phyloP scores from a whole-genome alignment of 2,797 vertebrate species.

The Sebastes steindachneri region DNA sequence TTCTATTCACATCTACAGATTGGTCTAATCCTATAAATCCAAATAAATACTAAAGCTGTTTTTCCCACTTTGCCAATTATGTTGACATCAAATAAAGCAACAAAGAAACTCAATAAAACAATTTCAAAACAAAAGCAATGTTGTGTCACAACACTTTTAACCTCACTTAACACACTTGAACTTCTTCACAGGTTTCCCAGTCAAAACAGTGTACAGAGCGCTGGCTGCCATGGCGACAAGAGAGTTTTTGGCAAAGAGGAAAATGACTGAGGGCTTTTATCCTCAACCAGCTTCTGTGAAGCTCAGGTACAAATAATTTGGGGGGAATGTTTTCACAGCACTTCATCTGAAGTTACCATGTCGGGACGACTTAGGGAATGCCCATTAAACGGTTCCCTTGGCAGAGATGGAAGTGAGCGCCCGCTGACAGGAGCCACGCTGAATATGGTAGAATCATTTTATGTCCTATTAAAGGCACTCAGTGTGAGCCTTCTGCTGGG shows the following conservation, averaged over 20 bases:
- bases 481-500: conserved; percentile 3
- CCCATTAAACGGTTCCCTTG: background rate
- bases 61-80: background rate
- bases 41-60: background rate
- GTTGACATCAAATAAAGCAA: background rate
- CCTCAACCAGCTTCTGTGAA: conserved; percentile 12
- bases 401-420: conserved; percentile 22
- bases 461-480: conserved; percentile 9
- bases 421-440: background rate
- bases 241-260: conserved; percentile 23
- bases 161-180: background rate
- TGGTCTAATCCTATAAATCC: background rate
- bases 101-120: background rate
- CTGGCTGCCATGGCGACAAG: conserved; percentile 35
- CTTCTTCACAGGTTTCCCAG: conserved; percentile 6
- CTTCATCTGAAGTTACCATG: conserved; percentile 19
- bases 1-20: background rate
- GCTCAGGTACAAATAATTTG: conserved; percentile 24
- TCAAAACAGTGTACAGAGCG: background rate
- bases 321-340: conserved; percentile 2
- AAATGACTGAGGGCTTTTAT: conserved; percentile 20
- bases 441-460: conserved; percentile 4
- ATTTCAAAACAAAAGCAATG: background rate
- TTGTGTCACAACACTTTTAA: conserved; percentile 1
- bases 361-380: conserved; percentile 1